A percentile compares a stretch with the other conserved stretches of the same genome.
phyloP scores from a whole-genome alignment of 2,888 invertebrate genomes.

The Tetragnatha montana region DNA sequence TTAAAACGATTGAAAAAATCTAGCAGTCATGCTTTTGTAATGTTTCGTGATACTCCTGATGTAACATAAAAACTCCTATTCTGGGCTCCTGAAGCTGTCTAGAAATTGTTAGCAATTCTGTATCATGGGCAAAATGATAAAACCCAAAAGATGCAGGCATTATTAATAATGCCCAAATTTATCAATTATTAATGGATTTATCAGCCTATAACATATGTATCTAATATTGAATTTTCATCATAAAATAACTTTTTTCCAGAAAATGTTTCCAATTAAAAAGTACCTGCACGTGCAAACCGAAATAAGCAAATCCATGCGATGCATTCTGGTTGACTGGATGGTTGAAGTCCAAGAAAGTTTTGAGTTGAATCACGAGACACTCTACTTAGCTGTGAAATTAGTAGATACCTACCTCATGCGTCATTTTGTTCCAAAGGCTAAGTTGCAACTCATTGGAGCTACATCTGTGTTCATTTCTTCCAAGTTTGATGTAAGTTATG shows the following conservation, averaged over 20 bases:
- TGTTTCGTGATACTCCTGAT: no score
- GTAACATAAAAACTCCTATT: no score
- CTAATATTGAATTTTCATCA: no score
- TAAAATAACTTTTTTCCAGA: slow-evolving; percentile 76
- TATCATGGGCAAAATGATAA: no score
- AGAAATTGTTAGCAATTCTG: no score
- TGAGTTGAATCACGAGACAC: slow-evolving; percentile 97
- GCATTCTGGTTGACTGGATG: slow-evolving; percentile 98
- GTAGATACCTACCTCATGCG: slow-evolving; percentile 90
- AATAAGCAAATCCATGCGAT: slow-evolving; percentile 90
- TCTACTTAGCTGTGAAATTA: slow-evolving; percentile 96
- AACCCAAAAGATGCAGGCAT: no score
- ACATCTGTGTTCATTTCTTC: slow-evolving; percentile 94
- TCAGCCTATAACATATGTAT: no score
- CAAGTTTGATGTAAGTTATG: slow-evolving; percentile 90
- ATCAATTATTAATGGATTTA: no score
- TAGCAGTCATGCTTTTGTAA: no score
- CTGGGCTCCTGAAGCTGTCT: no score
- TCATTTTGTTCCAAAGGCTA: slow-evolving; percentile 84
- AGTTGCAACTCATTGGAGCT: slow-evolving; percentile 93
- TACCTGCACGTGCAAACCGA: slow-evolving; percentile 88
- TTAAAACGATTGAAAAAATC: no score
- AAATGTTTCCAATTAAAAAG: slow-evolving; percentile 84
- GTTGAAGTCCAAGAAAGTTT: slow-evolving; percentile 98
- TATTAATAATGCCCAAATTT: no score